Conservation (phyloP, 2,888 invertebrate genomes). For the Ophion slaviceki region DNA sequence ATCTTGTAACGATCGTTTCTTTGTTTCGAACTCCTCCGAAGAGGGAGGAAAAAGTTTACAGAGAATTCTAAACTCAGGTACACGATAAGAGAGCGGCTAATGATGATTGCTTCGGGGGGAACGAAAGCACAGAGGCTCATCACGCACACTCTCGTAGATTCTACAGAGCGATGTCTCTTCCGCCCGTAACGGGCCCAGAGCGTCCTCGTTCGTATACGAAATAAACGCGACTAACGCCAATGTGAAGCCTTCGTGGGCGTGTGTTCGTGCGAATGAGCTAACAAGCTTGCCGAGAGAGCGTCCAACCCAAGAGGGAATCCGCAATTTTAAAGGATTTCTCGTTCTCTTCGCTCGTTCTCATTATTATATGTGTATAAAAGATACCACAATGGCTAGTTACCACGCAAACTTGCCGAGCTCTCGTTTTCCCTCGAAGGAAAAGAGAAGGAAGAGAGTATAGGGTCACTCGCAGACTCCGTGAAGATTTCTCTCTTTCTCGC, state of each 20-base stretch:
- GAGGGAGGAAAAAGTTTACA: background rate
- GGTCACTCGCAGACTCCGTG: background rate
- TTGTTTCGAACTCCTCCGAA: background rate
- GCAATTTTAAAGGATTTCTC: slow-evolving; percentile 61
- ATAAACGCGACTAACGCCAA: slow-evolving; percentile 31
- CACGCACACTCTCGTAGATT: slow-evolving; percentile 31
- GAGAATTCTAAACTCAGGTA: slow-evolving; percentile 34
- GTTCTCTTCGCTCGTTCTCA: slow-evolving; percentile 18
- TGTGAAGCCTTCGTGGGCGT: slow-evolving; percentile 22
- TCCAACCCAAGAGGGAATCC: slow-evolving; percentile 46
- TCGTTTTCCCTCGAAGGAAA: background rate
- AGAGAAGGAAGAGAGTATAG: background rate
- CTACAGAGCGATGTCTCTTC: background rate
- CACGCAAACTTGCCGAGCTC: slow-evolving; percentile 56
- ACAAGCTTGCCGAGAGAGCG: slow-evolving; percentile 23
- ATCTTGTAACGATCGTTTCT: background rate
- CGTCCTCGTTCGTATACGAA: background rate
- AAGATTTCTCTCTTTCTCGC: background rate
- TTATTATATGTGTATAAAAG: slow-evolving; percentile 15
- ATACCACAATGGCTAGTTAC: slow-evolving; percentile 55
- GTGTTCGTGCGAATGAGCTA: slow-evolving; percentile 43
- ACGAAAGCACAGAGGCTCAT: slow-evolving; percentile 33
- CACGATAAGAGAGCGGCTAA: slow-evolving; percentile 67
- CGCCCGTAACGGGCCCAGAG: background rate
- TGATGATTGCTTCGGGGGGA: slow-evolving; percentile 75